Percentiles rank a stretch among this genome's conserved stretches.
Evolutionary conservation across 2,888 invertebrate genomes (phyloP).

Genomic region (Pyralis farinalis): DNA sequence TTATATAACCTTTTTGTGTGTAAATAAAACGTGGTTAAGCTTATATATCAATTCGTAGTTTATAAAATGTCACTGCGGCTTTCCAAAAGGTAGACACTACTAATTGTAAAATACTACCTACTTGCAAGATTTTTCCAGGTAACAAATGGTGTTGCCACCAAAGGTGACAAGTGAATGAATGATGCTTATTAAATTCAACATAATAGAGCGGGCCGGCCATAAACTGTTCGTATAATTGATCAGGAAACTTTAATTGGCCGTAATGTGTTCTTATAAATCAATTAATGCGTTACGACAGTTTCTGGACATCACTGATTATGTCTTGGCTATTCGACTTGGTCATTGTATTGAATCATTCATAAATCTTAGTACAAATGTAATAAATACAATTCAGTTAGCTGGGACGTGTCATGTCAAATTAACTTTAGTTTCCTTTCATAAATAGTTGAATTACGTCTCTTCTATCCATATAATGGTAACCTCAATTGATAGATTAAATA

Average conservation of each 20-base stretch:
- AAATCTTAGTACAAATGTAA: conserved; percentile 36
- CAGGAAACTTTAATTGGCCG: conserved; percentile 58
- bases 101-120: not conserved
- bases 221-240: conserved; percentile 45
- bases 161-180: conserved; percentile 38
- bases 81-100: conserved; percentile 1
- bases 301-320: conserved; percentile 48
- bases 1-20: no score
- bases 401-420: conserved; percentile 23
- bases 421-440: conserved; percentile 21
- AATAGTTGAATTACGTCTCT: conserved; percentile 13
- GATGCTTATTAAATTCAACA: conserved; percentile 31
- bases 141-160: conserved; percentile 35
- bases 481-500: not conserved
- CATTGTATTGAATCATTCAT: conserved; percentile 39
- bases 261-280: conserved; percentile 65
- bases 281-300: conserved; percentile 33
- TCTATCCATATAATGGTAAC: not conserved
- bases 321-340: conserved; percentile 36
- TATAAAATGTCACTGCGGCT: not conserved
- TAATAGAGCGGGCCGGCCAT: conserved; percentile 36
- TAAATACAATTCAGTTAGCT: conserved; percentile 27
- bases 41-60: no score
- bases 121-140: conserved; percentile 1
- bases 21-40: no score